Base-by-base conservation (phyloP, 2,113 vertebrate species). In the Spermophilus dauricus region DNA sequence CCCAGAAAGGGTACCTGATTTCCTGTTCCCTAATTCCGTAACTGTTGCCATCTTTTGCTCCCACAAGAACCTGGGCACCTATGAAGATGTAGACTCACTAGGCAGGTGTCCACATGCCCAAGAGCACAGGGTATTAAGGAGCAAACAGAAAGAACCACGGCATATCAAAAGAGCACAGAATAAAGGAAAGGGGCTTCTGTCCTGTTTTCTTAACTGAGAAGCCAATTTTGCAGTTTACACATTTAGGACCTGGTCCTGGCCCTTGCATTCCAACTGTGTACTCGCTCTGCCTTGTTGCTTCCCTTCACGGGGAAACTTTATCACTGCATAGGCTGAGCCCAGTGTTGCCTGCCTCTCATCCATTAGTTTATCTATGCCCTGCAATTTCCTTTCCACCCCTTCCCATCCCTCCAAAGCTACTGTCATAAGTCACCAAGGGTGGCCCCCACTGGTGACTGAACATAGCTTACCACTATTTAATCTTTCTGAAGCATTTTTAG, bases 1-100 rank as follows among this genome's bases (percentile, higher is more conserved):
- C 10, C 45, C 8, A 89, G 20, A n/a, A 58, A 0, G 1, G 11
- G 16, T 42, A 70, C 7, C 51, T 18, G 24, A 14, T 48, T 82
- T 87, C 39, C 70, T 4, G 0, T 8, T n/a, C 42, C 10, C 30
- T 58, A 4, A 8, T 8, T 8, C 12, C 48, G 12, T 51, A 51
- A 75, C 63, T 28, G 7, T 24, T 39, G 34, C 37, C 17, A 67
- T 24, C 7, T 63, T 69, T 56, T 51, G 4, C 2, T 22, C 11
- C 7, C 3, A 9, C 1, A 58, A 5, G 8, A 58, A 2, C 10
- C 28, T 61, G 2, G 24, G 13, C 18, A 53, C 1, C 34, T 10
- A 11, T 14, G 48, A 93, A 6, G 6, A 5, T 53, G 16, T 90
- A 82, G 48, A 48, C 13, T 67, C 56, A 48, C 9, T 26, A 30